Percentiles rank a stretch among this genome's conserved stretches.
Evolutionary conservation across 2,888 invertebrate species (phyloP).

Genomic region (Smittia aterrima): DNA sequence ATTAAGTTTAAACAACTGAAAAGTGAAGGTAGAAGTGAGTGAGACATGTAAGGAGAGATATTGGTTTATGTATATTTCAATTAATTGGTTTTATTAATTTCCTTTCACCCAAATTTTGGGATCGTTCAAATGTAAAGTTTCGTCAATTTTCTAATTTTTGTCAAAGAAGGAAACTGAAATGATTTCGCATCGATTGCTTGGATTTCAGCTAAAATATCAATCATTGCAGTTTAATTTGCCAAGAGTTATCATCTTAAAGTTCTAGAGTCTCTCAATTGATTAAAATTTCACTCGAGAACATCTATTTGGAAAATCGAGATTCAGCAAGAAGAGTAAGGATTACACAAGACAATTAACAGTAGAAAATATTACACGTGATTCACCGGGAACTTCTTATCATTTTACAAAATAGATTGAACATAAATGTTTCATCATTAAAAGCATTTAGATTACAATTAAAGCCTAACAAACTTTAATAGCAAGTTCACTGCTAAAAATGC

Average conservation of each 20-base stretch:
- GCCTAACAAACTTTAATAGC: not conserved
- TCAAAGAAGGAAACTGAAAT: not conserved
- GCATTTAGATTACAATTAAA: not conserved
- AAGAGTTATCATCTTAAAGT: not conserved
- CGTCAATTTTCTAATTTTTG: not conserved
- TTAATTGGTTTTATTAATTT: constrained; percentile 5
- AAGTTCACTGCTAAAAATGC: no score
- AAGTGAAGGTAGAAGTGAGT: not conserved
- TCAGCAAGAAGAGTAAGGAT: not conserved
- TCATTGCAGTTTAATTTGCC: not conserved
- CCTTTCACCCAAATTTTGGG: constrained; percentile 7
- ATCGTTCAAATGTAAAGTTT: not conserved
- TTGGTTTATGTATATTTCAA: not conserved
- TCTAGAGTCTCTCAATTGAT: not conserved
- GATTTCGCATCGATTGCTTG: not conserved
- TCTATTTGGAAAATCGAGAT: constrained; percentile 1
- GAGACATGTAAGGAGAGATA: not conserved
- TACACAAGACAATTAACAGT: not conserved
- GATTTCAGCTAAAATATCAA: not conserved
- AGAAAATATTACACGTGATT: constrained; percentile 2
- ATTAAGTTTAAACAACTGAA: not conserved
- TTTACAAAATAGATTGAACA: constrained; percentile 5
- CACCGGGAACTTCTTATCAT: constrained; percentile 7
- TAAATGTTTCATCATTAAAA: not conserved
- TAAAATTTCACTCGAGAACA: not conserved